A percentile compares a stretch with the other conserved stretches of the same genome.
phyloP scores from a whole-genome alignment of 2,888 invertebrate genomes.

The Tachina lurida region DNA sequence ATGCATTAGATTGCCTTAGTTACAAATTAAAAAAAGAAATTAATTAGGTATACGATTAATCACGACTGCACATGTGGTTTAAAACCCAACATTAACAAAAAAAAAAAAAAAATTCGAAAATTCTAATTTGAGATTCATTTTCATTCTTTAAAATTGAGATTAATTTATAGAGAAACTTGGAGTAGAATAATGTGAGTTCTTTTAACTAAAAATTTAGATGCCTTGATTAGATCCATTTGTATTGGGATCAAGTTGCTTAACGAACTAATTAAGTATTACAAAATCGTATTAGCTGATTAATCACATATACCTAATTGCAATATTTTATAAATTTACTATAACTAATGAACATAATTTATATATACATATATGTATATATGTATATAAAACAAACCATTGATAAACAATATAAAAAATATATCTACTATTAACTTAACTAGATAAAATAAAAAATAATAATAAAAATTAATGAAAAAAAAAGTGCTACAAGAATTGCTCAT shows the following conservation, averaged over 20 bases:
- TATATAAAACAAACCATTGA: slow-evolving; percentile 42
- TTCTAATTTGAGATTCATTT: too few species aligned
- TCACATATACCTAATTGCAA: background rate
- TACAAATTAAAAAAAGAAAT: slow-evolving; percentile 26
- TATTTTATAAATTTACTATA: slow-evolving; percentile 5
- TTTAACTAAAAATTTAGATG: too few species aligned
- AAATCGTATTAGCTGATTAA: background rate
- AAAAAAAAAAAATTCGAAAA: too few species aligned
- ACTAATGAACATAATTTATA: slow-evolving; percentile 35
- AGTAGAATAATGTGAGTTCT: too few species aligned
- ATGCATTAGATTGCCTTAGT: slow-evolving; percentile 47
- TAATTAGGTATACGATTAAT: background rate
- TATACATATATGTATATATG: too few species aligned
- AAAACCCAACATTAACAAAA: too few species aligned
- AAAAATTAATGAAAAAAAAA: slow-evolving; percentile 40
- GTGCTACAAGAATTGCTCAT: slow-evolving; percentile 57
- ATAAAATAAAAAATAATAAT: slow-evolving; percentile 31
- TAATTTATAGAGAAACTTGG: too few species aligned
- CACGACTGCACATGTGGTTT: background rate
- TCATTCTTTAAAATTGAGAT: too few species aligned
- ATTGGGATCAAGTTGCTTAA: too few species aligned
- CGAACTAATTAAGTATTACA: too few species aligned
- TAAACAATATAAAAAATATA: slow-evolving; percentile 52
- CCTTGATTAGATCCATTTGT: too few species aligned
- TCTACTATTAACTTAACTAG: slow-evolving; percentile 47